These are phyloP conservation scores for Sebastes matsubarae DNA, from an alignment of 2,797 vertebrate genomes.

Conservation along the genomic window DNA sequence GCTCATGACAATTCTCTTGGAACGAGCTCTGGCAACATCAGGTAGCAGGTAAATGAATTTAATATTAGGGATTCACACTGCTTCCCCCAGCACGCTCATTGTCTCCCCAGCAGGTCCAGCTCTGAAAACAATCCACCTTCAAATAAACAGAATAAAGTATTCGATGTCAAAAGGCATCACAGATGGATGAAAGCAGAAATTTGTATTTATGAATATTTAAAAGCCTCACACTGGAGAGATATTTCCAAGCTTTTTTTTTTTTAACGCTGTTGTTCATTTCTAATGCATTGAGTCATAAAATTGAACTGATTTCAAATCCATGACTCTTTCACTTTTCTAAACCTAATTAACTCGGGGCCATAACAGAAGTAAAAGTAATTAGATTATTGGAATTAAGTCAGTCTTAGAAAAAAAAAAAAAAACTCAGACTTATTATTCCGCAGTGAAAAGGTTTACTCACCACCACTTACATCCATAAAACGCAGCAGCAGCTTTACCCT, in stretches of 20 bases:
- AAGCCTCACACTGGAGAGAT: constrained; percentile 9
- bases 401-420: neutral
- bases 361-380: constrained; percentile 53
- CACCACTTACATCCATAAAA: constrained; percentile 47
- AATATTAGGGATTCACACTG: constrained; percentile 58
- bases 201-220: constrained; percentile 44
- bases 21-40: constrained; percentile 48
- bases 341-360: constrained; percentile 35
- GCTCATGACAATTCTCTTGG: constrained; percentile 57
- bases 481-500: constrained; percentile 25
- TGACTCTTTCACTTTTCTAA: constrained; percentile 37
- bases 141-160: constrained; percentile 46
- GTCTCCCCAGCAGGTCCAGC: constrained; percentile 41
- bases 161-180: constrained; percentile 29
- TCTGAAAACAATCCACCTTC: constrained; percentile 44
- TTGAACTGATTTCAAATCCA: constrained; percentile 36
- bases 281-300: constrained; percentile 33
- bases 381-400: constrained; percentile 48
- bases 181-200: constrained; percentile 27
- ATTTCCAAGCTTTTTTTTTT: neutral
- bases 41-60: constrained; percentile 64
- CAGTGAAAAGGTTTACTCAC: constrained; percentile 42
- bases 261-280: constrained; percentile 31
- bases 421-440: constrained; percentile 35
- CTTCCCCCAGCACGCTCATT: constrained; percentile 49